Conservation (phyloP, 2,888 invertebrate species). For the Leptothorax acervorum region DNA sequence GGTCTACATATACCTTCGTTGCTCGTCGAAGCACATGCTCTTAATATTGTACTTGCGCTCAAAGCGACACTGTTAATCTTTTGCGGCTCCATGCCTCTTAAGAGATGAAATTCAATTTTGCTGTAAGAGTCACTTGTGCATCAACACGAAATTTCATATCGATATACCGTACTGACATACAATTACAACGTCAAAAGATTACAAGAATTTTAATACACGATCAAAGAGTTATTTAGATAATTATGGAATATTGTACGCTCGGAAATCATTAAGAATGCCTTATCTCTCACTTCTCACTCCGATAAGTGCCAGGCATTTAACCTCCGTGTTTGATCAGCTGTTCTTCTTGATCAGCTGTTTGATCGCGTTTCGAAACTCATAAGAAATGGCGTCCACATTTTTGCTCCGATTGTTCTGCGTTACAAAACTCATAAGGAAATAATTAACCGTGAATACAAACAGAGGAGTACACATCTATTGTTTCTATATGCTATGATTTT, state of each 20-base stretch:
- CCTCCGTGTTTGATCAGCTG: not conserved
- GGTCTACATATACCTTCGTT: conserved; percentile 57
- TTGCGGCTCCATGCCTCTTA: conserved; percentile 61
- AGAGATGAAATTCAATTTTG: not conserved
- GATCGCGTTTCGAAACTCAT: not conserved
- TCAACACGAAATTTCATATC: not conserved
- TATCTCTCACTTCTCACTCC: not conserved
- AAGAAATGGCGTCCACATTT: not conserved
- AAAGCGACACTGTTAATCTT: conserved; percentile 17
- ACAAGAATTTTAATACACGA: conserved; percentile 3
- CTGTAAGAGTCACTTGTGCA: not conserved
- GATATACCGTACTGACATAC: not conserved
- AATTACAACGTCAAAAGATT: not conserved
- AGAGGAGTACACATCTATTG: not conserved
- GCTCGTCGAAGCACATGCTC: conserved; percentile 43
- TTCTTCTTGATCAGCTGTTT: conserved; percentile 1
- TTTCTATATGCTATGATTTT: not conserved
- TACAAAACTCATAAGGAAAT: too few relatives aligned
- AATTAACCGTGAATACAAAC: too few relatives aligned
- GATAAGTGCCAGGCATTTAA: not conserved
- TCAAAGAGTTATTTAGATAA: not conserved
- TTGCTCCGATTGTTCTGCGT: too few relatives aligned
- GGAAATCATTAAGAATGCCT: not conserved
- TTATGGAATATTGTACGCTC: not conserved
- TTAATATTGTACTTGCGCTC: conserved; percentile 52